phyloP scores from a whole-genome alignment of 1,140 invertebrate genomes.

The Parasteatoda tepidariorum region DNA sequence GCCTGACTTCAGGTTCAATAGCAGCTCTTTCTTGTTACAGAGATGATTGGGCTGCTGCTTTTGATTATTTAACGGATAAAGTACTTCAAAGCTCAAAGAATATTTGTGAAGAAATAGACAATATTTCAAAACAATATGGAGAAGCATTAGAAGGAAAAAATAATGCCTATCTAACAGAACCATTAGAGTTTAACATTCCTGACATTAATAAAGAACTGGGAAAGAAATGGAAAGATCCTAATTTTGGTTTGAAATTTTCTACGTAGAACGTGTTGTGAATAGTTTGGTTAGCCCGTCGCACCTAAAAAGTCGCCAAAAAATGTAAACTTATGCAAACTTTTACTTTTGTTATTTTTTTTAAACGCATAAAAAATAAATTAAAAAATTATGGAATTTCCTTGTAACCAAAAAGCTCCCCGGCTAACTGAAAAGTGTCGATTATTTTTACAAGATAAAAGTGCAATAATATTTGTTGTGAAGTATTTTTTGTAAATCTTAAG shows the following conservation, averaged over 20 bases:
- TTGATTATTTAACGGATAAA: not conserved
- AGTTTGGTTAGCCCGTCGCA: no score
- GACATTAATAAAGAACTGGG: not conserved
- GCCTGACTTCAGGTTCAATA: not conserved
- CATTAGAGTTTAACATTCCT: not conserved
- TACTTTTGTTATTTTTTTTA: no score
- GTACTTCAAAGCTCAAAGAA: not conserved
- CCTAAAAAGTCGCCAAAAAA: no score
- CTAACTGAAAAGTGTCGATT: no score
- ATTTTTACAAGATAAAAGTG: no score
- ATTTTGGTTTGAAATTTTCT: not conserved
- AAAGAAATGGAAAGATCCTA: not conserved
- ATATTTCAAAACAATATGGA: not conserved
- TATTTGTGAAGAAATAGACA: not conserved
- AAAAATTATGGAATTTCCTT: no score
- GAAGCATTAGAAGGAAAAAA: not conserved
- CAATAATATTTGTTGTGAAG: no score
- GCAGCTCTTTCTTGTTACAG: not conserved
- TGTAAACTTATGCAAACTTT: no score
- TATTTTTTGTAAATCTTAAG: no score
- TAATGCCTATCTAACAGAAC: not conserved
- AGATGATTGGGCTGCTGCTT: not conserved
- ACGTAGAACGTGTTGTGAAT: no score
- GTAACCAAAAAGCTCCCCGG: no score
- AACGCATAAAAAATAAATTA: no score